phyloP scores from a whole-genome alignment of 2,797 vertebrate genomes.

The Micromesistius poutassou region DNA sequence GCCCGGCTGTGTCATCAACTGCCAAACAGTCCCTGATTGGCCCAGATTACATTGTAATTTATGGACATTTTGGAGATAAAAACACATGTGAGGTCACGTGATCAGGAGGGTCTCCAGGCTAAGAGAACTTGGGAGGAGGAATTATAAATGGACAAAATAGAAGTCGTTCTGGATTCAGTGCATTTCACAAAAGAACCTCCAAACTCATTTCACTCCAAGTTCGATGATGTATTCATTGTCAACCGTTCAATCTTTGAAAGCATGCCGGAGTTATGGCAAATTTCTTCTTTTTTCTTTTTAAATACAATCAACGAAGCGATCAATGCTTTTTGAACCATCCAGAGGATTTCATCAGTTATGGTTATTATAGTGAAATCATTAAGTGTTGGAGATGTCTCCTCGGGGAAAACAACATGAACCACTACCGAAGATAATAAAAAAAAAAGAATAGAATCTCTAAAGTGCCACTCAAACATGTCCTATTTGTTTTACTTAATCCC shows the following conservation, averaged over 20 bases:
- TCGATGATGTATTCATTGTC: not conserved
- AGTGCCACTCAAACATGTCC: slow-evolving; percentile 1
- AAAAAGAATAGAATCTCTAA: not conserved
- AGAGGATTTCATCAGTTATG: not conserved
- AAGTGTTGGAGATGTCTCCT: not conserved
- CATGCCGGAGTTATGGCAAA: not conserved
- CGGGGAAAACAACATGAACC: not conserved
- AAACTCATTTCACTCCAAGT: not conserved
- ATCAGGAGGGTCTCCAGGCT: too few species aligned
- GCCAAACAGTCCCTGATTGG: too few species aligned
- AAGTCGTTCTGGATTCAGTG: not conserved
- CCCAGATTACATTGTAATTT: too few species aligned
- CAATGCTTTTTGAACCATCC: not conserved
- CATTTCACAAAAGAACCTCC: not conserved
- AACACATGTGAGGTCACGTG: too few species aligned
- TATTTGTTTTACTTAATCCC: not conserved
- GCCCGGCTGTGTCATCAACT: too few species aligned
- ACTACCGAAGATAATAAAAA: not conserved
- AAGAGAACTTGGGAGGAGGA: not conserved
- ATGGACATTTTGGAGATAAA: too few species aligned
- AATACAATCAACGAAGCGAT: not conserved
- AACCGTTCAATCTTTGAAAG: not conserved
- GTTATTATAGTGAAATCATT: not conserved
- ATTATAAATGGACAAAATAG: not conserved
- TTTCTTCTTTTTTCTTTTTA: not conserved